Evolutionary conservation across 1,140 invertebrate species (phyloP).

Genomic region (Papilio machaon): DNA sequence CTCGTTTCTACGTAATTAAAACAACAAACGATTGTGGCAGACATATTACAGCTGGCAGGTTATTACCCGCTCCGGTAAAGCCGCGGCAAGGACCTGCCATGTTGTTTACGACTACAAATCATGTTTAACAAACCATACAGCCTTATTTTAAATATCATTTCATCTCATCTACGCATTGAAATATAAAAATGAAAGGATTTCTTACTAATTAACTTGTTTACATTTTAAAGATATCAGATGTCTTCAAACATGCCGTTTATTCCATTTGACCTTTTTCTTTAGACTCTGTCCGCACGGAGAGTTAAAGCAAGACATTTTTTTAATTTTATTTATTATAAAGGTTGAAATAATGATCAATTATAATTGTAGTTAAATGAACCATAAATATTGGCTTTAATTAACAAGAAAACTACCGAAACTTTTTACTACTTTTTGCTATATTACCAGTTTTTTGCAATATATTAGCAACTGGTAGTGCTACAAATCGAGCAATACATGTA

Average conservation of each 20-base stretch:
- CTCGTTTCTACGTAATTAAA: conserved; percentile 10
- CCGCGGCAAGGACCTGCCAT: conserved; percentile 41
- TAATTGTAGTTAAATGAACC: neutral
- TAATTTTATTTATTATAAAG: neutral
- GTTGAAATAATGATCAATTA: neutral
- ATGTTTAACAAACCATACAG: conserved; percentile 20
- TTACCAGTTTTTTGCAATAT: neutral
- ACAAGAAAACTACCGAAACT: neutral
- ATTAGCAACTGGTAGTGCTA: neutral
- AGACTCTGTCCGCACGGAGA: too few relatives aligned
- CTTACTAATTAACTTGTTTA: neutral
- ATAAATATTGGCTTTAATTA: neutral
- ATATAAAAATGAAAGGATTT: neutral
- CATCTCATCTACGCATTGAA: neutral
- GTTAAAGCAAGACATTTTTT: neutral
- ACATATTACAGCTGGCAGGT: conserved; percentile 12
- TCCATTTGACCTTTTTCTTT: too few relatives aligned
- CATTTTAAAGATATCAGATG: neutral
- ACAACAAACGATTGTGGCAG: conserved; percentile 24
- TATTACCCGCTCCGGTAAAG: conserved; percentile 46
- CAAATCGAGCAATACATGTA: neutral
- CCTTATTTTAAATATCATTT: conserved; percentile 31
- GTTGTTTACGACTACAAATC: conserved; percentile 47
- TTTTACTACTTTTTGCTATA: neutral
- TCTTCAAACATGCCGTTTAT: neutral